Evolutionary conservation across 2,797 vertebrate genomes (phyloP), one percentile per base, ranked within the genome.

Genomic region (Etheostoma perlongum): DNA sequence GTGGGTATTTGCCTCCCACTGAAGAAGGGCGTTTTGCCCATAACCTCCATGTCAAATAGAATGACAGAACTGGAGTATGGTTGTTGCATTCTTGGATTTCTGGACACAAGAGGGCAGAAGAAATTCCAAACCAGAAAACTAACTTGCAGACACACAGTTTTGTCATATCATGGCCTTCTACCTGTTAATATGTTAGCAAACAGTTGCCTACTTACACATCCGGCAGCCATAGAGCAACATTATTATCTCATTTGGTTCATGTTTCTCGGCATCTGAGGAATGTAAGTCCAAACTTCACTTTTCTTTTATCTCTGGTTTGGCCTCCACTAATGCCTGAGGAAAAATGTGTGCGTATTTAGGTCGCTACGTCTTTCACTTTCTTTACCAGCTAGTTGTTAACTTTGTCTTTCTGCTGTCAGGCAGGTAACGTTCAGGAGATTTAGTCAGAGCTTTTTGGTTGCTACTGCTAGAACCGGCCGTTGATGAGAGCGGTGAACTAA

Each of bases 241-340:
- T 53, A 18, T 46, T 47, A 16, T 33, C 7, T 58, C 5, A 55
- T 46, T 15, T 12, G 5, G 62, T 5, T 36, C 16, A 21, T 61
- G 13, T 59, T 51, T 67, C 4, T 51, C 2, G 15, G 3, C 6
- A 19, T 57, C n/a, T 54, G 21, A 65, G 46, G 21, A 72, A 27
- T 30, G 8, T 0, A 27, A 61, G 13, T 40, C 14, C 14, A 49
- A 40, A 33, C 27, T 25, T 23, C 15, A 16, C 11, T 54, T 18
- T 53, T 4, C 46, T 69, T 73, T 42, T 30, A 33, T 16, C 71
- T 51, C 61, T 27, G 27, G 4, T 77, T 74, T 81, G 61, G 58
- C 78, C 40, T 76, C 51, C 27, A 42, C 64, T 40, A 18, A 14
- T n/a, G 42, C 7, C 15, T 44, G 12, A 54, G 8, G 8, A 67